Base-by-base conservation (phyloP, 2,113 vertebrate species). In the Numida meleagris region DNA sequence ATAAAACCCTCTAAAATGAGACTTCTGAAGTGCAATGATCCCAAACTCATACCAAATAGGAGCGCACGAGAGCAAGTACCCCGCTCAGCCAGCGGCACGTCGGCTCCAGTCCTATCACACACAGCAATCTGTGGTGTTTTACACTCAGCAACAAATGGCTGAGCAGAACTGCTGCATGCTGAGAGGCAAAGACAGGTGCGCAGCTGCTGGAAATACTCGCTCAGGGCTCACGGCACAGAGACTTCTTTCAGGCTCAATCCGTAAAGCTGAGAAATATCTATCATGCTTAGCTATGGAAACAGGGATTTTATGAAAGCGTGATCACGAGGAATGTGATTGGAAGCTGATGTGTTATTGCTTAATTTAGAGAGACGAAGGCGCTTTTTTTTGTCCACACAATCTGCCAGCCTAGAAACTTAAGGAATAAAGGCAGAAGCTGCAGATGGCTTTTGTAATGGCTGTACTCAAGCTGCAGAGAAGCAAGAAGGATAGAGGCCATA, bases 381-480 rank as follows among this genome's bases (percentile, higher is more conserved):
- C 65, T 77, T 92, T 62, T 57, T 95, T 95, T 90, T 59, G 77
- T 86, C 91, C 71, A 27, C 61, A 14, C 92, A 96, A 96, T 95
- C 96, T 97, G 97, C 88, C 86, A 88, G 84, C 95, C 95, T 89
- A 92, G 97, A 97, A 96, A 95, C 25, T 88, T 89, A 82, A 96
- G 84, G 61, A 94, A 95, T 86, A 77, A 96, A 96, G 85, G 77
- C 59, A 67, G 67, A 77, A 74, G 72, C 78, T 94, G 88, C 96
- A 95, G 95, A 91, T 68, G 95, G 97, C 82, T 96, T 91, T 73
- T 67, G 29, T 88, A 94, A 94, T 7, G 67, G 80, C 43, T 86
- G 73, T 46, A 31, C 77, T 94, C 90, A 59, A 71, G 43, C 12
- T 7, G 81, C 74, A 93, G 82, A 96, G 63, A 59, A 95, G 77